Evolutionary conservation across 2,113 vertebrate genomes (phyloP), one percentile per base, ranked within the genome.

Genomic region (Parotia lawesii): DNA sequence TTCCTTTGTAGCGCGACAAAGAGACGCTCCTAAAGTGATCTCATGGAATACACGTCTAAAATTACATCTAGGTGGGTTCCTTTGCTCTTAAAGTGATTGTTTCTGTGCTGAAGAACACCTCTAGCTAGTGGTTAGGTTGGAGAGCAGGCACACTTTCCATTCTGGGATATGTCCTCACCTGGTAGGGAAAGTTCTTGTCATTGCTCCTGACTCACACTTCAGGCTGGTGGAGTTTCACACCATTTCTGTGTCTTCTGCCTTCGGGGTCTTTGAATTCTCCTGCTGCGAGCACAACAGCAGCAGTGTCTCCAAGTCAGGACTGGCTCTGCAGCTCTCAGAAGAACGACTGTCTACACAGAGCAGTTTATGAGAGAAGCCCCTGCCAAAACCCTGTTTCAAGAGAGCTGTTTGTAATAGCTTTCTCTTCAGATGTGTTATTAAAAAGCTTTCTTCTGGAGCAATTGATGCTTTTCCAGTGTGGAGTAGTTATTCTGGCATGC

Each of bases 131-230:
- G 16, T 69, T 65, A 79, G 20, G 14, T 35, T 65, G 27, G 71
- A 91, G 13, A 70, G 29, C 11, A 33, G 35, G 8, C 33, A 48
- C n/a, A 70, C 16, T 96, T 22, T 81, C 45, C 23, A 37, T 90
- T 83, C 33, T 27, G 35, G 38, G 9, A 54, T 21, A n/a, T 7
- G 28, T 80, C 24, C 50, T 85, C 27, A 66, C 38, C 58, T 72
- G 25, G 28, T 35, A 94, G 58, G 67, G 71, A 96, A 95, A 96
- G 87, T 91, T 93, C 50, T 79, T 85, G 78, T 76, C 74, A 8
- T 73, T 93, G 62, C 6, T 79, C 33, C 47, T 96, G 93, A 93
- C 74, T 93, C 90, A 93, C 28, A 25, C 31, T 27, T 69, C 1
- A 1, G 29, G 54, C 45, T 50, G 33, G 14, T 45, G 22, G 18